Evolutionary conservation across 2,797 vertebrate species (phyloP), one percentile per base, ranked within the genome.

Genomic region (Brotogeris chrysoptera): DNA sequence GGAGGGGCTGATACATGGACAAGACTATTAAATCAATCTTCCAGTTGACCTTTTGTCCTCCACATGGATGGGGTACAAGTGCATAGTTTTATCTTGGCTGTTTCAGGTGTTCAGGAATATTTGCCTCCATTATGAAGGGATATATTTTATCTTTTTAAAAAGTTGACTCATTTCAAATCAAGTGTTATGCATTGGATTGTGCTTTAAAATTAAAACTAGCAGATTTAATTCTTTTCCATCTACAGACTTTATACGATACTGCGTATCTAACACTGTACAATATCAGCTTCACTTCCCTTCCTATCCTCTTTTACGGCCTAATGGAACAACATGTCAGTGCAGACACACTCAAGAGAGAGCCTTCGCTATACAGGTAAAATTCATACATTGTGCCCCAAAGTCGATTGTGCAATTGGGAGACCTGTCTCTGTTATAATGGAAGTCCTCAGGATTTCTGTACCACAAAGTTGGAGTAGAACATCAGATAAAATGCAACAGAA

Each of bases 201-300:
- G 47, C 44, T 92, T 86, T 49, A 47, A 53, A 72, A 76, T 52
- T 11, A 4, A 65, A 32, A 41, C 10, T 12, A 23, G 9, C 61
- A 36, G 10, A 73, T 70, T 6, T 50, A 39, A 71, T 77, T 57
- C 4, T 90, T 85, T 70, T 96, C 88, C 30, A 21, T 95, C 90
- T 93, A 6, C 98, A 99, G 99, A 99, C 99, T 50, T 98, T 99
- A 93, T 99, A 99, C 3, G 99, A 99, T 81, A 99, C 99, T 1
- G 99, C 99, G 39, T 99, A 99, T 97, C 97, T 99, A 97, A 99
- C 99, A 25, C 98, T 99, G 92, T 99, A 99, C 98, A 99, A 99
- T 98, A 99, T 99, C 98, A 99, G 99, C 98, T 99, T 99, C 97
- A 99, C 99, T 36, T 99, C 99, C 73, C 98, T 99, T 95, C 99